Evolutionary conservation across 2,113 vertebrate genomes (phyloP).

Genomic region (Gulo gulo): DNA sequence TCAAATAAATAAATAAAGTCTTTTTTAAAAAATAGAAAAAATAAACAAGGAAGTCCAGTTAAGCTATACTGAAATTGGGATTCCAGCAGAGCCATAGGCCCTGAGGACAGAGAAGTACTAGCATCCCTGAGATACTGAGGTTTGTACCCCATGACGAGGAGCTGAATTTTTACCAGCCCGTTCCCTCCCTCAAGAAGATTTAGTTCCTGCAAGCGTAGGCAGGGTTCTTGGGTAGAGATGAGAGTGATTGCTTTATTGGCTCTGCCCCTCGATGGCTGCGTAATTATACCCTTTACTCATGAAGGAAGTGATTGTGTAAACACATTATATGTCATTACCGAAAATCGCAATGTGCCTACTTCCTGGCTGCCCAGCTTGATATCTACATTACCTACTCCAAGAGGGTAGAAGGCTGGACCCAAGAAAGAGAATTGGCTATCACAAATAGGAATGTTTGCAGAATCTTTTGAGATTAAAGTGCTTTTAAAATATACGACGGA

Average conservation of each 20-base stretch:
- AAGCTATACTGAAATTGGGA: not conserved
- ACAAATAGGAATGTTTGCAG: not conserved
- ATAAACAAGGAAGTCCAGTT: not conserved
- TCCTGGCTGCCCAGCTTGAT: not conserved
- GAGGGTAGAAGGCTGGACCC: not conserved
- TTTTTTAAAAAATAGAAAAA: too few species aligned
- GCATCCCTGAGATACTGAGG: not conserved
- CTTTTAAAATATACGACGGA: slow-evolving; percentile 1
- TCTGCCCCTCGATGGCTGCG: not conserved
- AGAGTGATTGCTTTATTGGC: slow-evolving; percentile 34
- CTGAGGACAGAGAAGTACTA: not conserved
- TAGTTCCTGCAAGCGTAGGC: not conserved
- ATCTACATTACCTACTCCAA: not conserved
- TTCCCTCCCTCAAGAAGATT: not conserved
- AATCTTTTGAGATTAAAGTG: not conserved
- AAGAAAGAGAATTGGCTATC: not conserved
- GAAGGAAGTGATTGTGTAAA: slow-evolving; percentile 42
- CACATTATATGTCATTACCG: slow-evolving; percentile 14
- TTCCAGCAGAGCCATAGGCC: not conserved
- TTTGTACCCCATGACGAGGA: not conserved
- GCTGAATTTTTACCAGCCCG: not conserved
- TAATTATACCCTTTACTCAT: slow-evolving; percentile 44
- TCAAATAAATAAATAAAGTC: too few species aligned
- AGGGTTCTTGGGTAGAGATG: not conserved
- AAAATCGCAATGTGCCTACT: slow-evolving; percentile 28